Evolutionary conservation across 2,888 invertebrate genomes (phyloP).

Genomic region (Cephalotes varians): DNA sequence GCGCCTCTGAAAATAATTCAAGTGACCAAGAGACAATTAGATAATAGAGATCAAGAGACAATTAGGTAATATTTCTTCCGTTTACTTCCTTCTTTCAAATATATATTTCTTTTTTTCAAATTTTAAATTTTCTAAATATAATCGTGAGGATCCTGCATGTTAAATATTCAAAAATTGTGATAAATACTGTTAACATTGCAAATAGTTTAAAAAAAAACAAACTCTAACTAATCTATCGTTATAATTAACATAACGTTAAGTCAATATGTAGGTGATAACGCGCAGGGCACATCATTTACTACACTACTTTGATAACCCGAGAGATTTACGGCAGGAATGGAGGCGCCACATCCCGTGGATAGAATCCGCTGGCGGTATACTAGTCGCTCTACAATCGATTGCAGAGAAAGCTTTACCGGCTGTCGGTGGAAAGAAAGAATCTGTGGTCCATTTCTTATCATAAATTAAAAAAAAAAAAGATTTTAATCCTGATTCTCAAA

Average conservation of each 20-base stretch:
- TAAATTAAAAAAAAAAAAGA: neutral
- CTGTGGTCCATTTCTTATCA: neutral
- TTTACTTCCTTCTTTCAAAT: neutral
- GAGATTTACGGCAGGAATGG: constrained; percentile 8
- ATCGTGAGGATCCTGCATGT: neutral
- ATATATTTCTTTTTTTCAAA: neutral
- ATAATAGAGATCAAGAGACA: neutral
- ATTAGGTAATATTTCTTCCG: neutral
- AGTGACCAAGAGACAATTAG: neutral
- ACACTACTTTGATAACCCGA: neutral
- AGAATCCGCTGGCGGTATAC: constrained; percentile 38
- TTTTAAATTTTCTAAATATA: neutral
- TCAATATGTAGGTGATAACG: neutral
- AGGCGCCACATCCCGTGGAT: constrained; percentile 44
- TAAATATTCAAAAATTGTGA: neutral
- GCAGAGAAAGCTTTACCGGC: constrained; percentile 49
- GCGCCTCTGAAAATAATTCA: neutral
- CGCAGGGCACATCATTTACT: neutral
- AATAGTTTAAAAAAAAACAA: neutral
- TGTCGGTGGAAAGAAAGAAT: constrained; percentile 9
- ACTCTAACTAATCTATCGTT: neutral
- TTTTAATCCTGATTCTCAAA: neutral
- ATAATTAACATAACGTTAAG: neutral
- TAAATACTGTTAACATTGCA: neutral
- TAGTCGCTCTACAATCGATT: constrained; percentile 33